Evolutionary conservation across 2,113 vertebrate genomes (phyloP), one percentile per base, ranked within the genome.

Genomic region (Vulpes lagopus): DNA sequence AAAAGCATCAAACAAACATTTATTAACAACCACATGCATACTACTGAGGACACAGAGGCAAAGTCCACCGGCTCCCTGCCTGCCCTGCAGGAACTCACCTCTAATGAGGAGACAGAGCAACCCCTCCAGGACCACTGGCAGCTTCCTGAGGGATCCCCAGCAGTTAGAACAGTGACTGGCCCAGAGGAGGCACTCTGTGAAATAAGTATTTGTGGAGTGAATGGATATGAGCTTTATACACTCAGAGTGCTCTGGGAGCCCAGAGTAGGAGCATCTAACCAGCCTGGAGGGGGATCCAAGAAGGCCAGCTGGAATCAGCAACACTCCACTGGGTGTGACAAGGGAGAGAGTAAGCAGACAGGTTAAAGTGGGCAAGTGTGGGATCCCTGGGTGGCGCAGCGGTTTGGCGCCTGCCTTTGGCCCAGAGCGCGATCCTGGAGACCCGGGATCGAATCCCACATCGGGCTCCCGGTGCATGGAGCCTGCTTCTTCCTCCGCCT

Each of bases 321-420:
- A 1, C 0, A 1, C 14, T 30, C 1, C 16, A 2, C 49, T 35
- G 60, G 23, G 53, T 2, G 32, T 35, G n/a, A 38, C 32, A 38
- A 64, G 43, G 20, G 53, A 32, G 19, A 32, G 30, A 65, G 59
- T 22, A 3, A 62, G 69, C 10, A 4, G 3, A 32, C 12, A 20
- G 69, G 49, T 12, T 19, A 8, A 38, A 19, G 35, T 8, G 27
- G 49, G 30, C 76, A 89, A 57, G 23, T 4, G 3, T 10, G 30
- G 35, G 35, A 35, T 35, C 35, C 35, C 35, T 35, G 35, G 35
- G 35, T 35, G 35, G 35, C 35, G 35, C 35, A 35, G 35, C 35
- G 35, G 35, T 35, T 35, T 35, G 35, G 35, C 35, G 35, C 35
- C 35, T 35, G 35, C 35, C 35, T 35, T 35, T 35, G 35, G 35